Percentiles rank a stretch among this genome's conserved stretches.
Conservation (phyloP, 2,113 vertebrate species). For the Eleginops maclovinus region DNA sequence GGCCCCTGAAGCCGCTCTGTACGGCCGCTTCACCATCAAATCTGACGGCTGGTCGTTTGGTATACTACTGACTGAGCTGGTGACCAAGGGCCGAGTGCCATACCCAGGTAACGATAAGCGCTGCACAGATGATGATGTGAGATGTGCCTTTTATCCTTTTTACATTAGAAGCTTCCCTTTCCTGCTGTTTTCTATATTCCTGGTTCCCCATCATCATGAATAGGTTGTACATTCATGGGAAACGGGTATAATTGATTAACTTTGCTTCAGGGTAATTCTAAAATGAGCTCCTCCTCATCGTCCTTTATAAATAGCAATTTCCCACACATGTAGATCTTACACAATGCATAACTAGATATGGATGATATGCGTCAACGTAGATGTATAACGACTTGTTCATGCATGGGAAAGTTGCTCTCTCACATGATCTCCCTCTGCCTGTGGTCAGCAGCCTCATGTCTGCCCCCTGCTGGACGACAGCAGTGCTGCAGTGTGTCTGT, state of each 20-base stretch:
- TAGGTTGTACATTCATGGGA: not conserved
- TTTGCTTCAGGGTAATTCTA: not conserved
- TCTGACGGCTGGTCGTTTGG: constrained; percentile 99
- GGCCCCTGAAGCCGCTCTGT: constrained; percentile 96
- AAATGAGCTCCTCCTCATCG: not conserved
- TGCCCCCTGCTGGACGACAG: constrained; percentile 66
- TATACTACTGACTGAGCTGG: constrained; percentile 96
- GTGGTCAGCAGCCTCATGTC: not conserved
- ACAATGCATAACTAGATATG: not conserved
- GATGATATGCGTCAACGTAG: constrained; percentile 40
- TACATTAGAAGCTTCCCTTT: not conserved
- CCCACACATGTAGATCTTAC: constrained; percentile 34
- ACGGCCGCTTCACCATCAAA: constrained; percentile 98
- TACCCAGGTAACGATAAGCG: constrained; percentile 89
- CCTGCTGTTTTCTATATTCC: not conserved
- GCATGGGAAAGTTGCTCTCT: constrained; percentile 42
- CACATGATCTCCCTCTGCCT: not conserved
- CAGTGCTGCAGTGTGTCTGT: constrained; percentile 39
- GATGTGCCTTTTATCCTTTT: not conserved
- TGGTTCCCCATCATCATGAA: not conserved
- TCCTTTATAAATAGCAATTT: constrained; percentile 16
- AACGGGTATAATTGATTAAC: not conserved
- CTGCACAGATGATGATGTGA: too few species aligned
- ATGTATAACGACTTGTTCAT: constrained; percentile 42
- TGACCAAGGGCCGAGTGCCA: constrained; percentile 98